phyloP scores from a whole-genome alignment of 2,113 vertebrate species.

The Meriones unguiculatus region DNA sequence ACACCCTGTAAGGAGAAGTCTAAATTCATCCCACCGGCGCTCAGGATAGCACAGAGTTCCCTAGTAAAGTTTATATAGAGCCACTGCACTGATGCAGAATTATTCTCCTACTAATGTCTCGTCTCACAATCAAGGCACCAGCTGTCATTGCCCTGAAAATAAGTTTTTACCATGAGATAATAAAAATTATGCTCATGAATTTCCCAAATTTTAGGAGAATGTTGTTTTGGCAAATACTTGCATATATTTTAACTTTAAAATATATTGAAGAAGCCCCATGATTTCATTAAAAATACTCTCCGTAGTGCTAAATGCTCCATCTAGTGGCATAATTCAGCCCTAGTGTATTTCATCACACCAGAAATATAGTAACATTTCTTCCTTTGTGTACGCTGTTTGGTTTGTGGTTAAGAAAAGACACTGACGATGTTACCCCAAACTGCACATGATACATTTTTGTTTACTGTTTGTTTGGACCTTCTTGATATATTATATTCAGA shows the following conservation, averaged over 20 bases:
- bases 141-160: neutral
- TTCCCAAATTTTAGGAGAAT: slow-evolving; percentile 52
- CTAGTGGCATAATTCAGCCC: slow-evolving; percentile 84
- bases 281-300: slow-evolving; percentile 41
- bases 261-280: neutral
- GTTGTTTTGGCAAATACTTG: neutral
- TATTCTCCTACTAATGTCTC: neutral
- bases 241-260: slow-evolving; percentile 49
- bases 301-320: slow-evolving; percentile 86
- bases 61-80: neutral
- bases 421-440: neutral
- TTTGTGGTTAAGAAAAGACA: neutral
- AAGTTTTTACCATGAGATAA: neutral
- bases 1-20: accelerated
- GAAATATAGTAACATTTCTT: neutral
- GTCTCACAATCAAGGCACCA: neutral
- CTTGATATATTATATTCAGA: slow-evolving; percentile 56
- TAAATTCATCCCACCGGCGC: neutral
- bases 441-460: neutral
- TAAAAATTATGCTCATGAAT: neutral
- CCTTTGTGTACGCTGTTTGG: neutral
- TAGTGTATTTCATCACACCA: slow-evolving; percentile 66
- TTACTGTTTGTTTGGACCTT: slow-evolving; percentile 53
- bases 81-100: neutral
- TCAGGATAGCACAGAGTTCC: too few species aligned